phyloP scores from a whole-genome alignment of 2,113 vertebrate species.

The Gulo gulo region DNA sequence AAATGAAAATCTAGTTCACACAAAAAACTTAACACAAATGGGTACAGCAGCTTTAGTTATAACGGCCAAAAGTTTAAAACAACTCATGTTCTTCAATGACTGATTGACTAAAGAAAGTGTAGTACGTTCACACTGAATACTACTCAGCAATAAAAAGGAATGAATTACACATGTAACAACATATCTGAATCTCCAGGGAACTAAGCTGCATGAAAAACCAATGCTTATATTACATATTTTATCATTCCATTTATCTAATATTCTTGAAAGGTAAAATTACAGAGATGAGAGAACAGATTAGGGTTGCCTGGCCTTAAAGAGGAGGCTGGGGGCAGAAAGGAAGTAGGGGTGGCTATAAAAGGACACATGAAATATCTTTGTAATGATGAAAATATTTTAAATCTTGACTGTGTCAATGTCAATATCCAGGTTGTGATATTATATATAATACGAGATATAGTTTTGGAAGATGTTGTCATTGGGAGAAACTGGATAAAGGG shows the following conservation, averaged over 20 bases:
- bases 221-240: not conserved
- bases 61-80: not conserved
- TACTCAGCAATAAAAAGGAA: not conserved
- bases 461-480: not conserved
- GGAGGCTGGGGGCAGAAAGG: not conserved
- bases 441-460: not conserved
- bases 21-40: not conserved
- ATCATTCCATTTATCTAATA: not conserved
- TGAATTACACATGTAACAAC: not conserved
- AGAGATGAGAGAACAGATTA: not conserved
- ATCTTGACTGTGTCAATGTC: not conserved
- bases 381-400: slow-evolving; percentile 9
- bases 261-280: not conserved
- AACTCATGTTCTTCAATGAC: not conserved
- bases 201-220: not conserved
- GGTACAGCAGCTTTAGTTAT: not conserved
- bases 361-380: not conserved
- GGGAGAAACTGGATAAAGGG: not conserved
- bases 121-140: not conserved
- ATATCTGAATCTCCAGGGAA: not conserved
- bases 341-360: not conserved
- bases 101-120: not conserved
- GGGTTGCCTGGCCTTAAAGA: not conserved
- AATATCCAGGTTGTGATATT: not conserved
- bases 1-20: not conserved